Evolutionary conservation across 2,888 invertebrate genomes (phyloP).

Genomic region (Amiota minor): DNA sequence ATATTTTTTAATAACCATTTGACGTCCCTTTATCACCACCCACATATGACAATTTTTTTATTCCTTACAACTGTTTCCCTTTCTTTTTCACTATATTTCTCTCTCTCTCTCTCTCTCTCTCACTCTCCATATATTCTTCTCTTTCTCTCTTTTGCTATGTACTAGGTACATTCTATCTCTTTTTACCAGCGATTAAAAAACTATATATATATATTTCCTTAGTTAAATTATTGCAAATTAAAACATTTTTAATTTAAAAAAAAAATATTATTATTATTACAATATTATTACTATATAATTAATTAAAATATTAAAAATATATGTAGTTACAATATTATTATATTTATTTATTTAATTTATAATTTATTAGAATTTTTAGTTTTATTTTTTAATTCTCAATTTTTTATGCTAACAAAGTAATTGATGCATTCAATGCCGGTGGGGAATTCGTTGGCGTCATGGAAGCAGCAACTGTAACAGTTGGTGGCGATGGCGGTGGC

Average conservation of each 20-base stretch:
- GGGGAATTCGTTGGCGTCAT: conserved; percentile 37
- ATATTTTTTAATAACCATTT: too few species aligned
- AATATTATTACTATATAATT: conserved; percentile 7
- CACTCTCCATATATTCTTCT: background rate
- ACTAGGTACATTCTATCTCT: background rate
- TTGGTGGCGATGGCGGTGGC: background rate
- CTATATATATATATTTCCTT: background rate
- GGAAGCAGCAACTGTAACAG: conserved; percentile 22
- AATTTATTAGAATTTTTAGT: background rate
- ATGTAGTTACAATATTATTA: conserved; percentile 30
- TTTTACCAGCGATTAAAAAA: background rate
- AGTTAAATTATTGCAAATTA: conserved; percentile 2
- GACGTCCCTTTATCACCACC: too few species aligned
- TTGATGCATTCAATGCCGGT: conserved; percentile 49
- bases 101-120: background rate
- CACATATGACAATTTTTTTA: too few species aligned
- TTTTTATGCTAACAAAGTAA: conserved; percentile 54
- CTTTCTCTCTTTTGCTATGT: background rate
- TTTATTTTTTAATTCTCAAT: conserved; percentile 15
- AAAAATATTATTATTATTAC: conserved; percentile 5
- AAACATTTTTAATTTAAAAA: conserved; percentile 21
- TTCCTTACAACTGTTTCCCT: background rate
- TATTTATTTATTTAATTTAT: conserved; percentile 13
- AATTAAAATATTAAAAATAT: conserved; percentile 31
- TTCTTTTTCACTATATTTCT: background rate